Base-by-base conservation (phyloP, 2,888 invertebrate genomes). In the Trissoscelio sp. region DNA sequence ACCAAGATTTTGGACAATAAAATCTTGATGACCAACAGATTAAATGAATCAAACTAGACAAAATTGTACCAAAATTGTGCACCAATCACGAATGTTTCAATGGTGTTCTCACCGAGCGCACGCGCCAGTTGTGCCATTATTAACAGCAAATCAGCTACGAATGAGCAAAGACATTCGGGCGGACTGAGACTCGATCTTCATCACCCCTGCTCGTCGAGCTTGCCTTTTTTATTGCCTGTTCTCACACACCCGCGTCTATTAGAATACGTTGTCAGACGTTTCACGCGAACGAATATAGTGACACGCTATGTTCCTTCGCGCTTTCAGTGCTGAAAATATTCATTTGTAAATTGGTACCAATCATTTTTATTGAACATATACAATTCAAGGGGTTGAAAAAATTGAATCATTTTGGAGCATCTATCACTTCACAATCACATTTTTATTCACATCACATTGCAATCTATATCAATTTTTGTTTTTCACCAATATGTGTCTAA, bases 101-200 rank as follows among this genome's bases (percentile, higher is more conserved):
- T 28, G 48, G 58, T 57, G 66, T 75, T 34, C 48, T 46, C 64
- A 64, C 64, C 64, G 64, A 64, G 64, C 64, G 64, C 64, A 64
- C 64, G 64, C 64, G 64, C 64, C 34, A 24, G 20, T 12, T 28
- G 51, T 14, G 51, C 20, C 3, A 7, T 7, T 18, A 44, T 22
- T 39, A 39, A 39, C 58, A 39, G 9, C 22, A 5, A 11, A 58
- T 39, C 9, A 18, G 22, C 57, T 4, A 22, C 39, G 22, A 28
- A 14, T 14, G 7, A 24, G 22, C 48, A 11, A 48, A 22, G 34
- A 11, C 20, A 22, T 48, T 18, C 57, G 57, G 34, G n/a, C 58
- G 69, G 24, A 74, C 70, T 55, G 60, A 55, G 72, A 62, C 57
- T 70, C 74, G 51, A 77, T 77, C 57, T 57, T 57, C 73, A 72